Evolutionary conservation across 92 coral and sea anemone species (phyloP), one percentile per base, ranked within the genome.

Genomic region (Diadumene lineata): DNA sequence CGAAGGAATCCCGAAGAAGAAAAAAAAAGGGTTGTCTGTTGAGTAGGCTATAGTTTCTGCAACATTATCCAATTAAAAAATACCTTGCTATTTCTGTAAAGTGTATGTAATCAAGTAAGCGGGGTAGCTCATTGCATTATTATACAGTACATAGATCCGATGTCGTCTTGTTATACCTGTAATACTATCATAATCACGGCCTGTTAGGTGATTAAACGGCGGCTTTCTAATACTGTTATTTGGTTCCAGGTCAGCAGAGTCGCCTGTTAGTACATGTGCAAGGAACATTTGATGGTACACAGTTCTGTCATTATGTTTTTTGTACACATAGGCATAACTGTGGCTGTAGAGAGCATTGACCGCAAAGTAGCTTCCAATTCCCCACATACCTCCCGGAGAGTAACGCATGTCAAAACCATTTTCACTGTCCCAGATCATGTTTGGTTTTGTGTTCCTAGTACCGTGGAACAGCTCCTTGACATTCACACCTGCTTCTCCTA

Each of bases 361-460:
- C 28, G 97, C 97, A 48, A 91, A 91, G 79, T 91, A 91, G 11
- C 88, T 56, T 0, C 97, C 97, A 48, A 81, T 76, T 9, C 97
- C 97, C 97, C 97, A 91, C 85, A 84, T 81, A 11, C 97, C 97
- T 34, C 76, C 80, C 1, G 84, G 80, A 38, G 92, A 87, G 78
- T 84, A 82, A 0, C 97, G 89, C 92, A 91, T 83, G 73, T 91
- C 97, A 75, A 91, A 91, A 44, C 97, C 97, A 74, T 84, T 90
- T 60, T 91, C 97, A 44, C 88, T 83, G 72, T 74, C 79, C 92
- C 92, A 91, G 31, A 91, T 85, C 21, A 50, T 68, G 2, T 61
- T 70, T 0, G 97, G 92, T 0, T 57, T 75, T 43, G 78, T 91
- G 7, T 1, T 19, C 25, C 90, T 74, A 10, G 97, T 91, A 0